Evolutionary conservation across 2,888 invertebrate genomes (phyloP), one percentile per base, ranked within the genome.

Genomic region (Drosophila meridionalis): DNA sequence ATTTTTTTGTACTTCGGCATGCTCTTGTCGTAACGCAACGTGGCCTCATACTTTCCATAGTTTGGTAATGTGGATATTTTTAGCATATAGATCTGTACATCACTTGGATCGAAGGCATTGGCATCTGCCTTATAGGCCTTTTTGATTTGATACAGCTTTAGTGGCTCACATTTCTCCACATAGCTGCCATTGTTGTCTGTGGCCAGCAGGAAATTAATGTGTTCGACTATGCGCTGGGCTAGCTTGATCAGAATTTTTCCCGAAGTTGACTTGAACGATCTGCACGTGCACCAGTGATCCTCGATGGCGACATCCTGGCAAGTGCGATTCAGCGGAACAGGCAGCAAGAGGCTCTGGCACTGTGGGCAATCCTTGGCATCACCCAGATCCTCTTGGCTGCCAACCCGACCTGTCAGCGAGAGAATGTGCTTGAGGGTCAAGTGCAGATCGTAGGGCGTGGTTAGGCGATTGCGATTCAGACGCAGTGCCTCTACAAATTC

Each of bases 241-340:
- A 95, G 94, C 7, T 4, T 11, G 3, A 1, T 11, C 12, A 57
- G 12, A 20, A 57, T 32, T 32, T 42, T 6, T 7, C 12, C 42
- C 4, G 20, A 2, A 12, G 40, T 20, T 2, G 0, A 4, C 28
- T 79, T 93, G 82, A 95, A 94, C 30, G 95, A 94, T 62, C 95
- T 94, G 87, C 97, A 97, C 67, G 96, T 95, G 90, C 97, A 97
- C 97, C 97, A 97, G 88, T 96, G 96, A 48, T 95, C 94, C 7
- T 94, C 94, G 59, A 97, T 95, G 0, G 94, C 94, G 7, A 95
- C 95, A 65, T 96, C 95, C 40, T 93, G 93, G 85, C 97, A 97
- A 2, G 95, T 95, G 28, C 97, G 94, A 71, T 95, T 94, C 43
- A 91, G 91, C 12, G 94, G 94, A 3, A 96, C 94, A 32, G 94